Base-by-base conservation (phyloP, 2,888 invertebrate genomes). In the Drosophila monieri region DNA sequence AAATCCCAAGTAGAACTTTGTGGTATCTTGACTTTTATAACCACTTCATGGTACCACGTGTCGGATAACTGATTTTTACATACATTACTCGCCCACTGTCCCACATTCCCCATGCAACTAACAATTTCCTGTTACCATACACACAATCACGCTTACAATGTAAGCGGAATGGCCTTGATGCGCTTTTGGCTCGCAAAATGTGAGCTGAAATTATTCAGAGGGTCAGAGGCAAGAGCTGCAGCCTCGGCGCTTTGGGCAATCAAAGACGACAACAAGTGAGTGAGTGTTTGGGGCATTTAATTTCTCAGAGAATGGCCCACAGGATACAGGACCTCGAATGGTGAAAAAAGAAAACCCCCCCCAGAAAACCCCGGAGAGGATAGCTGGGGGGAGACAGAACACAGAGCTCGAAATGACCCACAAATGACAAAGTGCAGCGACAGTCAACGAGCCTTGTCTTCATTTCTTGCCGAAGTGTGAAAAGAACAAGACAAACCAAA, bases 181-280 rank as follows among this genome's bases (percentile, higher is more conserved):
- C 66, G 76, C 71, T 76, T 84, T 77, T 78, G 55, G 58, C 52
- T 54, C 64, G 59, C 72, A 77, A 72, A 80, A 57, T 74, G 51
- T 57, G 44, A 61, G 56, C 74, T 73, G 87, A 73, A 84, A 84
- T 84, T 80, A 87, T 87, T 77, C 83, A 87, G 87, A 65, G 73
- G 72, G 68, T 57, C 54, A 35, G 23, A 43, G 66, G 37, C 56
- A 51, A 51, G 51, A 58, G 48, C 56, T 47, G 61, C 47, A 23
- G 46, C 71, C 70, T 47, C 73, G 49, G 49, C 61, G 77, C 73
- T 74, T 65, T 53, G 65, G 64, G 74, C 75, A 78, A 80, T 79
- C 76, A 85, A 78, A 80, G 67, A 56, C 72, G 65, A 62, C 73
- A 75, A 66, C 64, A 71, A 83, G 69, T 71, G 70, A 71, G 54